Evolutionary conservation across 1,140 invertebrate genomes (phyloP).

Genomic region (Cotesia glomerata): DNA sequence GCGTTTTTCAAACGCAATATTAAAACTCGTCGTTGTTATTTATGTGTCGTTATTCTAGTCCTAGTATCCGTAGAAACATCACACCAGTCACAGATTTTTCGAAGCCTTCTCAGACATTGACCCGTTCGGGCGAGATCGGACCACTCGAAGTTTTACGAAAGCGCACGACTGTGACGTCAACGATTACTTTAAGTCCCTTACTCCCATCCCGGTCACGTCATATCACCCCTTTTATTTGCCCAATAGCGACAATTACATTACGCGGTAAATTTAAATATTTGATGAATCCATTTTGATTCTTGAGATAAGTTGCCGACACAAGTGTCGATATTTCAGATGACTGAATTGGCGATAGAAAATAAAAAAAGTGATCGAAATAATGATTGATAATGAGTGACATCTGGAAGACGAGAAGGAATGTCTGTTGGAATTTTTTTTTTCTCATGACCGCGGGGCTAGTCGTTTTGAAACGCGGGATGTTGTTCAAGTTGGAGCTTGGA

Average conservation of each 20-base stretch:
- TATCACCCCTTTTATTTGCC: not conserved
- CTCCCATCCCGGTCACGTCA: not conserved
- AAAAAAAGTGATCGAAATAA: too few relatives aligned
- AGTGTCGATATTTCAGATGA: not conserved
- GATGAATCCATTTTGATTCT: not conserved
- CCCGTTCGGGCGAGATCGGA: conserved; percentile 67
- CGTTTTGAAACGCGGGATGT: conserved; percentile 16
- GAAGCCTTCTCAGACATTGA: conserved; percentile 74
- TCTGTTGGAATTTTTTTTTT: not conserved
- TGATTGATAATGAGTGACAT: not conserved
- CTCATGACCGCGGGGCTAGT: not conserved
- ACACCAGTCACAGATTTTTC: conserved; percentile 71
- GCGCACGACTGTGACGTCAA: conserved; percentile 65
- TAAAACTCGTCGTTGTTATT: conserved; percentile 25
- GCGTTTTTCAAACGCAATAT: conserved; percentile 13
- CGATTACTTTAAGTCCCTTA: conserved; percentile 8
- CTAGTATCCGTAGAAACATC: conserved; percentile 65
- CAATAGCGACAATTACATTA: not conserved
- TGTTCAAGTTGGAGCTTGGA: conserved; percentile 28
- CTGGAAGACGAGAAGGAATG: not conserved
- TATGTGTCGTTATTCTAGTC: conserved; percentile 33
- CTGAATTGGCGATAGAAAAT: not conserved
- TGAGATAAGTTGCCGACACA: not conserved
- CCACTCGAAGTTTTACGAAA: conserved; percentile 64
- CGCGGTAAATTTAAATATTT: not conserved